A percentile compares a stretch with the other conserved stretches of the same genome.
These are phyloP conservation scores for Pristionchus japonicus DNA, from an alignment of 2,888 invertebrate genomes.

Conservation along the genomic window DNA sequence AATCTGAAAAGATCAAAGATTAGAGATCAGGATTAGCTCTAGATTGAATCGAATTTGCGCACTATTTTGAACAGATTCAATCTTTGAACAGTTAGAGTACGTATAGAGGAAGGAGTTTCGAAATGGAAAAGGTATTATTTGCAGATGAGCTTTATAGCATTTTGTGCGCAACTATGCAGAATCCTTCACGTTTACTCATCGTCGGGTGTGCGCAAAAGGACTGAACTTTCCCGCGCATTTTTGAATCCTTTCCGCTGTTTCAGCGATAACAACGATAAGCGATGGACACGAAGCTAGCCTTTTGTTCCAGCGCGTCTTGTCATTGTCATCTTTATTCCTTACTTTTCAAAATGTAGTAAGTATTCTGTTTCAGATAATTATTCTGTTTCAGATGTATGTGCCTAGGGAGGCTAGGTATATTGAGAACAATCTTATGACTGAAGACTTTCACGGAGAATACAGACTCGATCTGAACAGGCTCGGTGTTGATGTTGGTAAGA, in stretches of 20 bases:
- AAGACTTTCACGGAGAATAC: background rate
- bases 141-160: background rate
- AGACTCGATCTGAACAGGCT: background rate
- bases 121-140: background rate
- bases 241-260: background rate
- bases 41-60: background rate
- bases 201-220: background rate
- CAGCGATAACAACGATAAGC: background rate
- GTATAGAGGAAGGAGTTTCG: too few relatives aligned
- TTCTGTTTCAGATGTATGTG: background rate
- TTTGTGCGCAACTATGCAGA: background rate
- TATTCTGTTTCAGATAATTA: too few relatives aligned
- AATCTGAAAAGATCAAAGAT: too few relatives aligned
- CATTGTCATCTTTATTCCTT: too few relatives aligned
- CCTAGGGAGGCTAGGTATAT: background rate
- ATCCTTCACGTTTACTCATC: background rate
- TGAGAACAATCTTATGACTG: background rate
- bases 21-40: too few relatives aligned
- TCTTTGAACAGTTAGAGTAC: too few relatives aligned
- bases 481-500: too few relatives aligned
- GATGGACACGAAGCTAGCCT: too few relatives aligned
- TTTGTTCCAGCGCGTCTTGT: too few relatives aligned
- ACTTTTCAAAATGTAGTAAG: too few relatives aligned
- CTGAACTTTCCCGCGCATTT: background rate
- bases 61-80: too few relatives aligned